Evolutionary conservation across 2,888 invertebrate genomes (phyloP).

Genomic region (Mamestra brassicae): DNA sequence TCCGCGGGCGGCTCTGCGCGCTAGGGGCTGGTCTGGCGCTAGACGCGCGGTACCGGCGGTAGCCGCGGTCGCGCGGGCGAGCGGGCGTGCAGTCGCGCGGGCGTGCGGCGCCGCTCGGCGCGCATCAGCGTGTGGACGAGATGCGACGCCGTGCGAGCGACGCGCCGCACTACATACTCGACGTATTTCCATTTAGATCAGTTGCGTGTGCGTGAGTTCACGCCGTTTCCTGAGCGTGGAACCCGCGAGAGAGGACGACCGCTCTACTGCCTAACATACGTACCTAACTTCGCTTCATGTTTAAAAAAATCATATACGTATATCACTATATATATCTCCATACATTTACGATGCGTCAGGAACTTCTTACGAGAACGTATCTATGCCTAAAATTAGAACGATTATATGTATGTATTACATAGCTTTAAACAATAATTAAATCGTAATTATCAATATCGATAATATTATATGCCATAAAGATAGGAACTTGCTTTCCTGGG

Average conservation of each 20-base stretch:
- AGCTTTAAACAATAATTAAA: constrained; percentile 92
- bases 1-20: constrained; percentile 82
- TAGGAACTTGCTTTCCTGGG: constrained; percentile 92
- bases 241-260: constrained; percentile 88
- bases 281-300: constrained; percentile 90
- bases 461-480: constrained; percentile 92
- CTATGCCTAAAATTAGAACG: constrained; percentile 91
- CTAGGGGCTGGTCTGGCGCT: constrained; percentile 51
- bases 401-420: constrained; percentile 92
- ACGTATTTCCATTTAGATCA: constrained; percentile 58
- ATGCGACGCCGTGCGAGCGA: constrained; percentile 64
- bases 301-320: constrained; percentile 91
- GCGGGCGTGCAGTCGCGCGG: constrained; percentile 51
- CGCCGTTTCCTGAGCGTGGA: constrained; percentile 70
- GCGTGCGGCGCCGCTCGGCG: constrained; percentile 52
- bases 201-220: constrained; percentile 66
- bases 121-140: constrained; percentile 55
- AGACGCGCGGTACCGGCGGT: constrained; percentile 66
- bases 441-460: constrained; percentile 92
- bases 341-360: constrained; percentile 91
- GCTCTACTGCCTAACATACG: constrained; percentile 90
- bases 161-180: constrained; percentile 59
- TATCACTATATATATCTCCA: constrained; percentile 91
- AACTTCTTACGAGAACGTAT: constrained; percentile 91
- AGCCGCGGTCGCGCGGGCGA: constrained; percentile 58